phyloP scores from a whole-genome alignment of 2,113 vertebrate genomes.

The Scartelaos histophorus region DNA sequence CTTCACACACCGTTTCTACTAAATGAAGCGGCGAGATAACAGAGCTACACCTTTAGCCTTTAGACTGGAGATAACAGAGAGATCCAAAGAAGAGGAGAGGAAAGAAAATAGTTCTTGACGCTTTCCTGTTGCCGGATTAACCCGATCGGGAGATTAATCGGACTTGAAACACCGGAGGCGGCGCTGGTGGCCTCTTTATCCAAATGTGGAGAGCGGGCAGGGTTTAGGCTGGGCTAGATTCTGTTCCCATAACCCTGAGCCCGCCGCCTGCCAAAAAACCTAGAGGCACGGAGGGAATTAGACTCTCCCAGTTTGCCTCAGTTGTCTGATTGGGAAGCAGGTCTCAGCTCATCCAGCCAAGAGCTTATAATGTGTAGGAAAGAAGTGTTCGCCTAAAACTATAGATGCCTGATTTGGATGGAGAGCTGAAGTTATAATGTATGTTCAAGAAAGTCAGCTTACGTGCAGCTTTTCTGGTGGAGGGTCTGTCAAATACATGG shows the following conservation, averaged over 20 bases:
- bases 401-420: background rate
- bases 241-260: conserved; percentile 66
- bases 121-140: conserved; percentile 66
- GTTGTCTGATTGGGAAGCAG: conserved; percentile 21
- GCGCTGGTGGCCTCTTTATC: conserved; percentile 63
- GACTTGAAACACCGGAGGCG: conserved; percentile 69
- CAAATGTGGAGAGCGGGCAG: conserved; percentile 40
- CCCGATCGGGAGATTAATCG: conserved; percentile 76
- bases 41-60: conserved; percentile 40
- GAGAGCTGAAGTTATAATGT: background rate
- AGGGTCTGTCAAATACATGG: no score
- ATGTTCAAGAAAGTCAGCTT: background rate
- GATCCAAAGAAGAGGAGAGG: conserved; percentile 7
- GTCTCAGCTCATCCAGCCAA: conserved; percentile 30
- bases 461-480: background rate
- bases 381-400: background rate
- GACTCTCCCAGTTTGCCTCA: conserved; percentile 30
- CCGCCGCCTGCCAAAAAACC: conserved; percentile 47
- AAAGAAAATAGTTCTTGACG: conserved; percentile 32
- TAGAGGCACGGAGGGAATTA: conserved; percentile 40
- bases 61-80: conserved; percentile 33
- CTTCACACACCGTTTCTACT: conserved; percentile 25
- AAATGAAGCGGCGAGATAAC: conserved; percentile 5
- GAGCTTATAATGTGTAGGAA: conserved; percentile 8
- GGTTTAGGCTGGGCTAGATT: conserved; percentile 51